Percentiles rank a stretch among this genome's conserved stretches.
These are phyloP conservation scores for Ptychodera flava DNA, from an alignment of 35 echinoderm and acorn worm species.

Conservation along the genomic window DNA sequence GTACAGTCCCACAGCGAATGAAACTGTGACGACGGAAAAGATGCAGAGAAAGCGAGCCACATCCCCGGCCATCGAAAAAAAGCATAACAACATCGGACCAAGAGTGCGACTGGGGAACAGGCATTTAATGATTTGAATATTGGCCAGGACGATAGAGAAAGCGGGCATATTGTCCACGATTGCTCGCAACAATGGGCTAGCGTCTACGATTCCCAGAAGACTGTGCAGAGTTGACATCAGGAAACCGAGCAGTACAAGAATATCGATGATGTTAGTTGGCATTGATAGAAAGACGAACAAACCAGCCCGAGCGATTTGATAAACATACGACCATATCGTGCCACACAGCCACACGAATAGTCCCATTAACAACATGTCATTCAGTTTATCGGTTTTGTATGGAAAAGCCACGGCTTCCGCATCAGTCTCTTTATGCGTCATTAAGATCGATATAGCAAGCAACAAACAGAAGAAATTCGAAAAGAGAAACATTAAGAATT, in stretches of 20 bases:
- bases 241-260: background rate
- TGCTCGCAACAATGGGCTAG: background rate
- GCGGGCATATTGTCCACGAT: background rate
- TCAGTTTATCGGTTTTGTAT: too few relatives aligned
- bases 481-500: background rate
- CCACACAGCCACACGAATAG: background rate
- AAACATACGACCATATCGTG: background rate
- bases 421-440: background rate
- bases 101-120: background rate
- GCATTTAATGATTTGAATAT: background rate
- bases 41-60: background rate
- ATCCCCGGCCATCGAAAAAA: background rate
- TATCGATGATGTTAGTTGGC: background rate
- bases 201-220: background rate
- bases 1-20: background rate
- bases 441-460: background rate
- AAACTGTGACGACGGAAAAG: background rate
- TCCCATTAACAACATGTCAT: background rate
- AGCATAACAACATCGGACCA: background rate
- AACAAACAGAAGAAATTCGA: background rate
- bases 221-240: background rate
- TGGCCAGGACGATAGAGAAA: background rate
- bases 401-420: background rate
- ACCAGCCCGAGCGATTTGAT: background rate
- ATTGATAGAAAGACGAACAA: background rate